A percentile compares a stretch with the other conserved stretches of the same genome.
Evolutionary conservation across 2,888 invertebrate genomes (phyloP).

Genomic region (Drosophila birchii): DNA sequence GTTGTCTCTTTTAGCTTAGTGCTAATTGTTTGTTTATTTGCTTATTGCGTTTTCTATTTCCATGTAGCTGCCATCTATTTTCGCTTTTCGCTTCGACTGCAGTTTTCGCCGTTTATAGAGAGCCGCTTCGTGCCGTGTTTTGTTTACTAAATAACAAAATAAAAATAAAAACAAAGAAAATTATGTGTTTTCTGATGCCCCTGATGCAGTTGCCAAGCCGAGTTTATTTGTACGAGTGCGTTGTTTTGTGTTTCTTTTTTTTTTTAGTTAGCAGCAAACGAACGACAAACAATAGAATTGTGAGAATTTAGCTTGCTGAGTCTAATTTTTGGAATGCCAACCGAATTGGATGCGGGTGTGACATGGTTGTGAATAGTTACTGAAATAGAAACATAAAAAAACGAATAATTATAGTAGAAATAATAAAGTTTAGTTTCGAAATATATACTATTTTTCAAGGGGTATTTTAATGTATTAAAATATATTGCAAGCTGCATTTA

Average conservation of each 20-base stretch:
- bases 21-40: conserved; percentile 76
- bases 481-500: neutral
- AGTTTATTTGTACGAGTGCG: conserved; percentile 23
- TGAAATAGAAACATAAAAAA: conserved; percentile 4
- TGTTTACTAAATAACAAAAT: conserved; percentile 36
- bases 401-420: too few species aligned
- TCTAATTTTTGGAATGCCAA: conserved; percentile 29
- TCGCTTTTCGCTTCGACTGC: conserved; percentile 17
- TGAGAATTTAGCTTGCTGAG: conserved; percentile 23
- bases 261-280: conserved; percentile 15
- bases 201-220: conserved; percentile 28
- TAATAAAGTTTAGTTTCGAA: too few species aligned
- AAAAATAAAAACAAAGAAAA: neutral
- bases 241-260: conserved; percentile 13
- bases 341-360: conserved; percentile 17
- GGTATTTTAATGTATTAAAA: neutral
- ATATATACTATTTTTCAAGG: neutral
- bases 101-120: conserved; percentile 22
- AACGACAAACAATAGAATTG: conserved; percentile 30
- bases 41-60: conserved; percentile 58
- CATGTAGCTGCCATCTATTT: conserved; percentile 16
- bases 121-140: conserved; percentile 23
- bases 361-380: conserved; percentile 21
- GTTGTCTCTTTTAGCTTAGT: conserved; percentile 31
- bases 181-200: conserved; percentile 14